These are phyloP conservation scores for Melanerpes formicivorus DNA, from an alignment of 2,113 vertebrate genomes.

Conservation along the genomic window DNA sequence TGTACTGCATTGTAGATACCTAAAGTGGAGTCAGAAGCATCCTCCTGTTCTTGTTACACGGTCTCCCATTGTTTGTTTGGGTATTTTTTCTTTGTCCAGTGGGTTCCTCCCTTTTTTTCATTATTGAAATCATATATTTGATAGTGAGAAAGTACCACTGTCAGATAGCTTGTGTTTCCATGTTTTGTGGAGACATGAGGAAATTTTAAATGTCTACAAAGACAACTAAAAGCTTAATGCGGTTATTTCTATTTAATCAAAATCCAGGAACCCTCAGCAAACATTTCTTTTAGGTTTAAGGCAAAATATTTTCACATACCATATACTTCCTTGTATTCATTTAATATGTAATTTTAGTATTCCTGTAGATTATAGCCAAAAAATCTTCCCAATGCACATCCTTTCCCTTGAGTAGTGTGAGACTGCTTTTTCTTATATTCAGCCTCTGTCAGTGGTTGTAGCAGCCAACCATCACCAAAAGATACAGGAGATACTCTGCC, in stretches of 20 bases:
- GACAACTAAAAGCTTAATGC: background rate
- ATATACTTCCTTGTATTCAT: background rate
- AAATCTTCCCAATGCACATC: background rate
- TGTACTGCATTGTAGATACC: background rate
- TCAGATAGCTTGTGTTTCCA: background rate
- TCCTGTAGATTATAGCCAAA: background rate
- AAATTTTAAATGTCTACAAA: background rate
- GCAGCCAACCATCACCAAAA: background rate
- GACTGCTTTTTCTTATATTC: background rate
- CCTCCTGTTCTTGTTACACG: background rate
- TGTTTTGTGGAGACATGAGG: background rate
- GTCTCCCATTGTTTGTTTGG: background rate
- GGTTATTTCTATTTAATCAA: background rate
- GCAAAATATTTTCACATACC: background rate
- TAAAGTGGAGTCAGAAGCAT: background rate
- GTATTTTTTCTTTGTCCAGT: background rate
- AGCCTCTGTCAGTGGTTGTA: background rate
- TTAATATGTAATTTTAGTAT: background rate
- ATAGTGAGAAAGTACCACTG: background rate
- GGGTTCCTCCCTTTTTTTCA: background rate
- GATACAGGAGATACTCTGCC: background rate
- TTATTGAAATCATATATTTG: background rate
- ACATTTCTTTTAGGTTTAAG: background rate
- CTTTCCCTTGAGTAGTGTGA: background rate
- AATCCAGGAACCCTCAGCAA: background rate